phyloP scores from a whole-genome alignment of 2,113 vertebrate genomes.

The Mobula hypostoma region DNA sequence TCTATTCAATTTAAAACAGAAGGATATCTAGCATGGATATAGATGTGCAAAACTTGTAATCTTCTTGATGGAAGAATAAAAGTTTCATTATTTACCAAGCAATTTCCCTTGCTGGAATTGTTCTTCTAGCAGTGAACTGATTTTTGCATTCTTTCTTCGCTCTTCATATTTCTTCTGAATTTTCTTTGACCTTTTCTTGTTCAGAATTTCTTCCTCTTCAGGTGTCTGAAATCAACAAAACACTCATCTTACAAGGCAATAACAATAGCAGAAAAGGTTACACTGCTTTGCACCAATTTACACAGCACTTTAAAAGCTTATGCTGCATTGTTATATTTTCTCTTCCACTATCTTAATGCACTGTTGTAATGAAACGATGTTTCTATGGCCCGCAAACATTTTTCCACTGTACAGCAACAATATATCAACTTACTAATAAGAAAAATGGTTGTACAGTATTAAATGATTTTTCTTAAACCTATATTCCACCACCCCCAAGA shows the following conservation, averaged over 20 bases:
- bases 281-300: not conserved
- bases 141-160: conserved; percentile 86
- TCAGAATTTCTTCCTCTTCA: conserved; percentile 92
- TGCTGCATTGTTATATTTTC: no score
- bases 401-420: no score
- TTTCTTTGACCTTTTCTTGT: conserved; percentile 97
- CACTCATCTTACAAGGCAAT: not conserved
- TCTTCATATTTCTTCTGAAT: conserved; percentile 93
- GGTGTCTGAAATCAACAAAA: conserved; percentile 64
- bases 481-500: not conserved
- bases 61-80: not conserved
- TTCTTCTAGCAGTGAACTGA: conserved; percentile 84
- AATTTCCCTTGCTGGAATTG: conserved; percentile 96
- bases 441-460: not conserved
- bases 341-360: no score
- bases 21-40: no score
- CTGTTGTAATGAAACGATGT: no score
- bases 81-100: conserved; percentile 67
- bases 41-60: not conserved
- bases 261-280: not conserved
- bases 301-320: no score
- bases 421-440: no score
- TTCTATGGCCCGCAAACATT: no score
- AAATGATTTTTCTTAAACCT: not conserved
- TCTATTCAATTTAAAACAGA: no score